Percentiles rank a stretch among this genome's conserved stretches.
Conservation (phyloP, 2,888 invertebrate species). For the Aphodius sticticus region DNA sequence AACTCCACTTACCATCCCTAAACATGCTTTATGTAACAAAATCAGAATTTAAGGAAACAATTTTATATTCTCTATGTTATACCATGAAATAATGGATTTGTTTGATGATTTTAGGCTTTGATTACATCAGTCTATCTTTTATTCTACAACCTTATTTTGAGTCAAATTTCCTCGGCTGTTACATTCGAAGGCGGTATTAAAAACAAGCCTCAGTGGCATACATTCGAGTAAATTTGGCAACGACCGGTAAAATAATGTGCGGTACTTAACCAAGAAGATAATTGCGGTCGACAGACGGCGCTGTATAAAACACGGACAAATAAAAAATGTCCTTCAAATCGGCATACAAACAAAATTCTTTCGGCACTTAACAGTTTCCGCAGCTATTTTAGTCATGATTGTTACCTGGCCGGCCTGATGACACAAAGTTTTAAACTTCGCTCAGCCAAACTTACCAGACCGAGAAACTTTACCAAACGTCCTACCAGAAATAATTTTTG, state of each 20-base stretch:
- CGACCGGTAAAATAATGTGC: not conserved
- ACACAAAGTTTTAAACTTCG: not conserved
- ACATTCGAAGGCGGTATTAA: no score
- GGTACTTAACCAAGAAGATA: not conserved
- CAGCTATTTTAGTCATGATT: constrained; percentile 4
- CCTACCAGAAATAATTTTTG: not conserved
- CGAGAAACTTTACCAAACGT: not conserved
- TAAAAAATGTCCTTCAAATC: not conserved
- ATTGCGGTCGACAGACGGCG: not conserved
- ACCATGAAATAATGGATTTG: no score
- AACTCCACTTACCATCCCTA: no score
- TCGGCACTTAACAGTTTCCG: not conserved
- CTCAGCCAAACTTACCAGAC: not conserved
- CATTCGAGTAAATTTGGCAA: no score
- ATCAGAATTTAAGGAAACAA: no score
- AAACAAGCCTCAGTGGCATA: no score
- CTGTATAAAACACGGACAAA: not conserved
- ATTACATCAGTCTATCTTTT: no score
- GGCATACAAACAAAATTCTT: constrained; percentile 4
- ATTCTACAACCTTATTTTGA: no score
- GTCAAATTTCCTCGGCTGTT: no score
- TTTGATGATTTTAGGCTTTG: no score
- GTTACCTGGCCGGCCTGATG: not conserved
- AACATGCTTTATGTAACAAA: no score
- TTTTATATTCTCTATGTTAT: no score